These are phyloP conservation scores for Hyperoplus lanceolatus DNA, from an alignment of 2,797 vertebrate genomes.

Conservation along the genomic window DNA sequence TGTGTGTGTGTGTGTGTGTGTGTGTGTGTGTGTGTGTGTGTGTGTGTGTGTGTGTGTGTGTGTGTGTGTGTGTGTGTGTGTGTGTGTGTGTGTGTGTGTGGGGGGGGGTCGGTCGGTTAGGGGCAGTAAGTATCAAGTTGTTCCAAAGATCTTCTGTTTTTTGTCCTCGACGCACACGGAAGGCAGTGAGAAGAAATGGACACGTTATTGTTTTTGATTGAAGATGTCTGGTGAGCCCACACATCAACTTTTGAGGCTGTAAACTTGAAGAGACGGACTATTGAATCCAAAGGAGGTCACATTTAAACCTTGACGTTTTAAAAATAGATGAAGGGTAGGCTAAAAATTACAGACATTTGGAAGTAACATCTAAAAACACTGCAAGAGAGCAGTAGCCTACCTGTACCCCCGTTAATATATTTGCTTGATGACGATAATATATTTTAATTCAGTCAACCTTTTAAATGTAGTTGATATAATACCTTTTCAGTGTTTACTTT, in stretches of 20 bases:
- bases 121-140: slow-evolving; percentile 73
- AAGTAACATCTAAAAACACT: background rate
- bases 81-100: too few species aligned
- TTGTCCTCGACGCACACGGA: slow-evolving; percentile 45
- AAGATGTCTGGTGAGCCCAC: slow-evolving; percentile 41
- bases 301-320: background rate
- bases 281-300: background rate
- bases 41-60: too few species aligned
- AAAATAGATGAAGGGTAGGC: background rate
- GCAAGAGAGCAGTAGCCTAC: too few species aligned
- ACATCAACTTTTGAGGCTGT: slow-evolving; percentile 23
- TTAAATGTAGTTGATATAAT: background rate
- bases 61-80: too few species aligned
- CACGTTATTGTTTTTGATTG: slow-evolving; percentile 18
- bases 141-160: slow-evolving; percentile 58
- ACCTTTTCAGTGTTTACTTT: background rate
- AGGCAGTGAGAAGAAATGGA: slow-evolving; percentile 13
- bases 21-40: too few species aligned
- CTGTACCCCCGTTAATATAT: background rate
- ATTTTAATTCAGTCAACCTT: background rate
- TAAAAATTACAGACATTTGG: background rate
- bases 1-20: too few species aligned
- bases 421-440: background rate
- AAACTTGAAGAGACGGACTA: background rate
- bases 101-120: background rate